Conservation (phyloP, 2,888 invertebrate genomes). For the Amorpha juglandis region DNA sequence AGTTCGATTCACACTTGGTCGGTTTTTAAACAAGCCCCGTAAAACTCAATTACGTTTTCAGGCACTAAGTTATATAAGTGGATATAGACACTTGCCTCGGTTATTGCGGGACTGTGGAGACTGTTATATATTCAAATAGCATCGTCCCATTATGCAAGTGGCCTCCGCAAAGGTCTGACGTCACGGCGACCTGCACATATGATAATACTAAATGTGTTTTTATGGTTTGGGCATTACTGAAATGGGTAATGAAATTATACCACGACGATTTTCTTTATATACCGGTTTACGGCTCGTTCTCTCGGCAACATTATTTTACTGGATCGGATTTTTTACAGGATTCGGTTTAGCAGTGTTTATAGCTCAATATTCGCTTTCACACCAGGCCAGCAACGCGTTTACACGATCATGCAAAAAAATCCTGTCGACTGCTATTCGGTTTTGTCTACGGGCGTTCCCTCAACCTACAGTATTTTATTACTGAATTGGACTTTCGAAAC, state of each 20-base stretch:
- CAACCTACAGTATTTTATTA: too few relatives aligned
- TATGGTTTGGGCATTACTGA: background rate
- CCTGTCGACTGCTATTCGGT: too few relatives aligned
- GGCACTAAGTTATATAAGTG: conserved; percentile 1
- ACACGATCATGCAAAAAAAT: too few relatives aligned
- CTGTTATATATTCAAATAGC: conserved; percentile 46
- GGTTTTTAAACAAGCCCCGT: background rate
- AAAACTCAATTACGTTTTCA: conserved; percentile 10
- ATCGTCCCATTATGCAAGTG: conserved; percentile 46
- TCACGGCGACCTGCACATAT: conserved; percentile 9
- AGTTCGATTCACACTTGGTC: too few relatives aligned
- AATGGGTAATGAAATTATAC: background rate
- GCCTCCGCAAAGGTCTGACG: conserved; percentile 35
- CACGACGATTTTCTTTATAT: background rate
- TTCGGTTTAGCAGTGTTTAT: too few relatives aligned
- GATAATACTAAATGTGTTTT: background rate
- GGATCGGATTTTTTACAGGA: too few relatives aligned
- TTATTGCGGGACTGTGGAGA: conserved; percentile 15
- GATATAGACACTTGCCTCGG: background rate
- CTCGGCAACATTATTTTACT: background rate
- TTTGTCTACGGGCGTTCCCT: too few relatives aligned
- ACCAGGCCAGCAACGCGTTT: too few relatives aligned
- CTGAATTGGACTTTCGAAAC: too few relatives aligned
- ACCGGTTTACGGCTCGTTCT: background rate
- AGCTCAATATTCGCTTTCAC: too few relatives aligned